phyloP scores from a whole-genome alignment of 23 tunicate genomes.

The Ciona savignyi region DNA sequence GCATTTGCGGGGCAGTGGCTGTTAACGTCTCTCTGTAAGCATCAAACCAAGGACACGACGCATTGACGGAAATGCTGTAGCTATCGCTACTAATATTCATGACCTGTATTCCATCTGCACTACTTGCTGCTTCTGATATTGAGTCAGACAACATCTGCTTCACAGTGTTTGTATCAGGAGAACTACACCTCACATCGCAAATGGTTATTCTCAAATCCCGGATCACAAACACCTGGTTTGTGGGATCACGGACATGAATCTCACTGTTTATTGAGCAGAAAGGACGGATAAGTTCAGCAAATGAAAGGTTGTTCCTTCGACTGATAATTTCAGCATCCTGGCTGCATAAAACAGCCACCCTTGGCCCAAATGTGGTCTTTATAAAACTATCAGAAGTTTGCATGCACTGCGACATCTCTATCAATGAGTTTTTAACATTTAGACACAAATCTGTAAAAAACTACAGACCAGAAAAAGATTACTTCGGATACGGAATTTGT shows the following conservation, averaged over 20 bases:
- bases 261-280: conserved; percentile 70
- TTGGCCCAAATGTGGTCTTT: conserved; percentile 53
- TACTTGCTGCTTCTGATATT: conserved; percentile 4
- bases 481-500: too few relatives aligned
- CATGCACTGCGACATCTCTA: conserved; percentile 72
- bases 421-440: too few relatives aligned
- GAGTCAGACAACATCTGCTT: conserved; percentile 28
- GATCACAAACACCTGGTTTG: conserved; percentile 19
- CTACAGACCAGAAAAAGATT: too few relatives aligned
- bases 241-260: conserved; percentile 54
- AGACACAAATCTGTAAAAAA: too few relatives aligned
- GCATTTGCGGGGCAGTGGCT: conserved; percentile 44
- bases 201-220: conserved; percentile 48
- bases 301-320: conserved; percentile 71
- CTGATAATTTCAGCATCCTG: conserved; percentile 91
- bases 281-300: conserved; percentile 72
- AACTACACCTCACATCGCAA: conserved; percentile 36
- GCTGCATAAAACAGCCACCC: conserved; percentile 75
- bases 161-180: conserved; percentile 26
- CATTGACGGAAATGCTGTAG: conserved; percentile 42
- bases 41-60: conserved; percentile 90
- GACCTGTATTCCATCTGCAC: too few relatives aligned
- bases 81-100: conserved; percentile 14
- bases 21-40: conserved; percentile 54
- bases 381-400: conserved; percentile 63